These are phyloP conservation scores for Telmatherina bonti DNA, from an alignment of 2,797 vertebrate genomes.

Conservation along the genomic window DNA sequence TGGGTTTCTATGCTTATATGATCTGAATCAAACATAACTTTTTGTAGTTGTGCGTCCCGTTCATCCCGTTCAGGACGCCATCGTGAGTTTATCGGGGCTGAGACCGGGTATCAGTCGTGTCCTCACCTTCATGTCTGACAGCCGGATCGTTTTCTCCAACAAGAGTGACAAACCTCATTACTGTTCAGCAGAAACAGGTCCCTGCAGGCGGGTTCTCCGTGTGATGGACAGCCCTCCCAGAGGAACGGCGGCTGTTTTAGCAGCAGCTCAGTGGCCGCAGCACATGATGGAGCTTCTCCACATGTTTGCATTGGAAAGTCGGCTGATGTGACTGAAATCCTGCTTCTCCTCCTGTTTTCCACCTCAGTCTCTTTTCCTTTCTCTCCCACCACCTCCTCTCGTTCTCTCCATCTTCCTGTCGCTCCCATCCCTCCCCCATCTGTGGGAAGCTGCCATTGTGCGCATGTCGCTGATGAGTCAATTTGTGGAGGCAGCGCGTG, in stretches of 20 bases:
- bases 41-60: no score
- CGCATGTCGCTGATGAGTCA: conserved; percentile 81
- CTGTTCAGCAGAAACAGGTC: conserved; percentile 31
- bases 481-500: conserved; percentile 76
- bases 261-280: conserved; percentile 3
- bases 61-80: no score
- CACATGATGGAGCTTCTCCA: conserved; percentile 2
- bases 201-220: conserved; percentile 17
- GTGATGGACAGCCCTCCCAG: conserved; percentile 7
- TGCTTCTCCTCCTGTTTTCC: conserved; percentile 37
- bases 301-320: conserved; percentile 43
- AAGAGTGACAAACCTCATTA: conserved; percentile 35
- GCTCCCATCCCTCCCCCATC: conserved; percentile 73
- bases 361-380: conserved; percentile 13
- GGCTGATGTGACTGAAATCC: conserved; percentile 49
- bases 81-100: no score
- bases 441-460: conserved; percentile 77
- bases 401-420: conserved; percentile 30
- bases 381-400: conserved; percentile 40
- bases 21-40: no score
- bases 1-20: no score
- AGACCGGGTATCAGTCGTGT: no score
- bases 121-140: no score
- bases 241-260: conserved; percentile 7
- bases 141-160: no score